These are phyloP conservation scores for Pyrrhura leucotis DNA, from an alignment of 2,797 vertebrate species.

Conservation along the genomic window DNA sequence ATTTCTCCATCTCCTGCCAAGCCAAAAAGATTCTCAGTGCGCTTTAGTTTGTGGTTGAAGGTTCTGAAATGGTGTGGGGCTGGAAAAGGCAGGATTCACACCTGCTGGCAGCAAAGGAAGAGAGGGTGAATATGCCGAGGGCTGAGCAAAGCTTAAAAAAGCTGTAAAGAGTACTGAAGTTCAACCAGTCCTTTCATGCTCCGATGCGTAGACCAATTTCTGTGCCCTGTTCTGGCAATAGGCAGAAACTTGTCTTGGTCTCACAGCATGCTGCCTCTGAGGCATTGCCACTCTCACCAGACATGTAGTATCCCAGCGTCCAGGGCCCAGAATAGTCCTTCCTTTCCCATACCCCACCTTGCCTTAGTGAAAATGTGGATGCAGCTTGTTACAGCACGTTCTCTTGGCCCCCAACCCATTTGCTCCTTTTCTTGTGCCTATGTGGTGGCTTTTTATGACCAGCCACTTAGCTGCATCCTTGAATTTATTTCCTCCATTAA, in stretches of 20 bases:
- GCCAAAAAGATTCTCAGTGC: neutral
- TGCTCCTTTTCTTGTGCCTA: accelerated
- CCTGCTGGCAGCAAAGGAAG: neutral
- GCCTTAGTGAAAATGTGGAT: neutral
- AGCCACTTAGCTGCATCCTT: neutral
- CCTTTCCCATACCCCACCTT: neutral
- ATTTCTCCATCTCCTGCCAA: neutral
- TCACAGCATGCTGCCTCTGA: neutral
- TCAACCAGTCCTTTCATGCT: neutral
- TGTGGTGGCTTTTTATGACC: accelerated
- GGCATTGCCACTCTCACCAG: accelerated
- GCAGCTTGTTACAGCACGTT: neutral
- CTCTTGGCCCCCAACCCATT: neutral
- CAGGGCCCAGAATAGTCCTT: neutral
- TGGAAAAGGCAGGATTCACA: neutral
- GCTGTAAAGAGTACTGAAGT: neutral
- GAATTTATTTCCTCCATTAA: neutral
- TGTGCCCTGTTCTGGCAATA: neutral
- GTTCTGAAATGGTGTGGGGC: neutral
- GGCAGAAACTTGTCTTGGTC: neutral
- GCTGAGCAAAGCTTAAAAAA: neutral
- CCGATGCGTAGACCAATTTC: accelerated
- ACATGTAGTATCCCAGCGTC: neutral
- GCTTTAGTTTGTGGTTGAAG: neutral
- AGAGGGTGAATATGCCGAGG: neutral